Evolutionary conservation across 2,113 vertebrate species (phyloP).

Genomic region (Menura novaehollandiae): DNA sequence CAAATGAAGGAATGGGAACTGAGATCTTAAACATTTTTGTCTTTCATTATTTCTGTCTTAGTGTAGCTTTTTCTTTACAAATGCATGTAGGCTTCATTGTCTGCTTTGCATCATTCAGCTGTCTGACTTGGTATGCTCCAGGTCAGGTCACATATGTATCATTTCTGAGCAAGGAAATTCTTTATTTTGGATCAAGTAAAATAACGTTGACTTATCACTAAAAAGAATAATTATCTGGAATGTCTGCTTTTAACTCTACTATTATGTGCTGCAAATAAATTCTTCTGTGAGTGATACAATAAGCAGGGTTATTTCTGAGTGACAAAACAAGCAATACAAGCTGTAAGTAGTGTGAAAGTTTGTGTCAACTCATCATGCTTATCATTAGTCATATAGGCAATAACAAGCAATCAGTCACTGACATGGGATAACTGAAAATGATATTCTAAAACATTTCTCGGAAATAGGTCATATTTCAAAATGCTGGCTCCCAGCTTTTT

Average conservation of each 20-base stretch:
- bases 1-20: neutral
- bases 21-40: neutral
- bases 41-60: conserved; percentile 50
- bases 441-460: conserved; percentile 26
- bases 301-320: conserved; percentile 48
- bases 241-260: conserved; percentile 48
- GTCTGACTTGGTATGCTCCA: conserved; percentile 43
- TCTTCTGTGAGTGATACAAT: conserved; percentile 20
- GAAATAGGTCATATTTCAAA: conserved; percentile 41
- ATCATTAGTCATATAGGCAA: conserved; percentile 30
- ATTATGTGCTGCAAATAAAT: conserved; percentile 50
- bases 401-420: neutral
- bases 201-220: conserved; percentile 46
- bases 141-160: conserved; percentile 54
- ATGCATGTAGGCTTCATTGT: neutral
- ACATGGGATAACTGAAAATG: neutral
- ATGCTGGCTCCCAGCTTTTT: neutral
- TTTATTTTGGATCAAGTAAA: conserved; percentile 52
- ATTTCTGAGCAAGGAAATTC: conserved; percentile 45
- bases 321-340: conserved; percentile 34
- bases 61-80: conserved; percentile 6
- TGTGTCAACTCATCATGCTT: conserved; percentile 24
- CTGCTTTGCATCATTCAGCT: conserved; percentile 59
- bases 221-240: conserved; percentile 44
- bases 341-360: conserved; percentile 1